Evolutionary conservation across 2,888 invertebrate species (phyloP), one percentile per base, ranked within the genome.

Genomic region (Lasius fuliginosus): DNA sequence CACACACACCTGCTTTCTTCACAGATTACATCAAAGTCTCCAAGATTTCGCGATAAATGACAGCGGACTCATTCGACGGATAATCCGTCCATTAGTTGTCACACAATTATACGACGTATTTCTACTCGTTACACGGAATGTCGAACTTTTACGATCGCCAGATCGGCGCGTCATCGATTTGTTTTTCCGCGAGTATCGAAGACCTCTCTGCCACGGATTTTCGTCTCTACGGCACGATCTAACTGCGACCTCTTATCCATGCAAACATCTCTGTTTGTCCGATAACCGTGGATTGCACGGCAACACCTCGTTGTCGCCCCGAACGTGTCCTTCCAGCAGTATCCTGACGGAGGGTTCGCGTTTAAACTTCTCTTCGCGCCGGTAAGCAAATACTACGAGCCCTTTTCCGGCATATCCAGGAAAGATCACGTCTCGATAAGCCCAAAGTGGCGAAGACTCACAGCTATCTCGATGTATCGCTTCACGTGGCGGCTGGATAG

Each of bases 241-340:
- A 49, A 15, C n/a, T 11, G 23, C 71, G 58, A 69, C 11, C 67
- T 67, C 49, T 85, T 84, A 88, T 82, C 85, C 82, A 69, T 88
- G 82, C 86, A 88, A 88, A 88, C 85, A 88, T 82, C 40, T 79
- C 40, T 88, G 85, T 88, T 88, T 88, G 83, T 58, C 75, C 81
- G 88, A 88, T 88, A 88, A 88, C 58, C 69, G 27, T 67, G 85
- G 86, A 86, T 82, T 88, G 83, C 84, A 75, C 73, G 73, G 65
- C 60, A 82, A 79, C 58, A 18, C 3, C 36, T 53, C 53, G n/a
- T 53, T 62, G 84, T 67, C 79, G 69, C 18, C 68, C 30, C 69
- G 83, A 64, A 73, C 74, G 76, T 83, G 77, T 85, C 60, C 53
- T 75, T 15, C 40, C 36, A 67, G 56, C 75, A 33, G 56, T 62